Evolutionary conservation across 2,888 invertebrate species (phyloP), one percentile per base, ranked within the genome.

Genomic region (Drosophila basisetae): DNA sequence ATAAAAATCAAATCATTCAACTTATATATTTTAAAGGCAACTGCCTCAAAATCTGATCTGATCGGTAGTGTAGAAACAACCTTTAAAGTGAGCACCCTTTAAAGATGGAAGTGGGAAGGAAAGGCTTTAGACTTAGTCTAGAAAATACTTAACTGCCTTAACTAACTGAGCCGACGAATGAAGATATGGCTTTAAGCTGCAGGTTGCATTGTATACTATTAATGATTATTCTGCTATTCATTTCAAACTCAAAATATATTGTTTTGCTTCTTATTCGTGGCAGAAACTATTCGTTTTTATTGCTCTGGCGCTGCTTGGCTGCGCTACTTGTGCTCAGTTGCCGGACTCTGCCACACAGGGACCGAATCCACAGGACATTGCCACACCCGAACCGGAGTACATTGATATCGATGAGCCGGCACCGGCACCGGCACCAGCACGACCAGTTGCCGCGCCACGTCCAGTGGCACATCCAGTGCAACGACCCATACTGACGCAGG

Each of bases 321-420:
- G 78, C 69, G 92, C 83, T 25, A 77, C 83, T 43, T 92, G 89
- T 43, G 91, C 87, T 28, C 89, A 85, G 64, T 73, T 92, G 28
- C 93, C 88, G 30, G 93, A 93, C 67, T 93, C 93, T 4, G 93
- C 93, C 13, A 93, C 93, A 30, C 93, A 93, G 73, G 93, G 93
- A 62, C 93, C 93, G 56, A 93, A 93, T 78, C 93, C 93, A 2
- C 93, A 93, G 87, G 93, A 93, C 70, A 93, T 93, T 82, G 93
- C 93, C 30, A 93, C 93, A 67, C 93, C 93, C 2, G 93, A 93
- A 72, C 93, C 93, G 52, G 93, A 93, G 78, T 93, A 93, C 68
- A 93, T 93, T 69, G 93, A 93, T 52, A 92, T 93, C n/a, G 93
- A 93, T 25, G 92, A 91, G 31, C 89, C 91, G 37, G 80, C 84